Evolutionary conservation across 2,888 invertebrate species (phyloP).

Genomic region (Drosophila limbata): DNA sequence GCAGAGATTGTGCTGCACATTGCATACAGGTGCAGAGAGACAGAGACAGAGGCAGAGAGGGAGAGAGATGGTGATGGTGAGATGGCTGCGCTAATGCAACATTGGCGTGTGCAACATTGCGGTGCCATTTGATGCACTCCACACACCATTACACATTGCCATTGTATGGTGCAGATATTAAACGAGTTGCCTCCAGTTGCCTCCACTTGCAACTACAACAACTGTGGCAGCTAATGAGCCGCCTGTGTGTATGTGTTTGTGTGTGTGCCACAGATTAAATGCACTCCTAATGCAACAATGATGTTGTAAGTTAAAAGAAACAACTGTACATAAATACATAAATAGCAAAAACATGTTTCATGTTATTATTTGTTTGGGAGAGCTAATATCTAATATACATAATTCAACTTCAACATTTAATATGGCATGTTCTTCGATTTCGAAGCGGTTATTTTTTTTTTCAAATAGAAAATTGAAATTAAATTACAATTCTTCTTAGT

Average conservation of each 20-base stretch:
- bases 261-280: conserved; percentile 27
- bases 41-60: not conserved
- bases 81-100: conserved; percentile 65
- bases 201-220: conserved; percentile 2
- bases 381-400: not conserved
- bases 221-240: conserved; percentile 45
- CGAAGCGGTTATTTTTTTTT: too few relatives aligned
- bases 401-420: not conserved
- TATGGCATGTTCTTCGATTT: too few relatives aligned
- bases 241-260: not conserved
- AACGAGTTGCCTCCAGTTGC: conserved; percentile 24
- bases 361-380: not conserved
- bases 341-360: conserved; percentile 3
- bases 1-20: conserved; percentile 12
- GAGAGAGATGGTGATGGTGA: conserved; percentile 1
- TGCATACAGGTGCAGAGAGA: conserved; percentile 35
- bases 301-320: conserved; percentile 32
- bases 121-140: conserved; percentile 63
- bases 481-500: too few relatives aligned
- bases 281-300: conserved; percentile 43
- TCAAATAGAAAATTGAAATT: too few relatives aligned
- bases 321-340: conserved; percentile 7
- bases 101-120: conserved; percentile 58
- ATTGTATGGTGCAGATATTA: conserved; percentile 40
- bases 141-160: conserved; percentile 42